phyloP scores from a whole-genome alignment of 1,140 invertebrate species.

The Hormaphis cornu region DNA sequence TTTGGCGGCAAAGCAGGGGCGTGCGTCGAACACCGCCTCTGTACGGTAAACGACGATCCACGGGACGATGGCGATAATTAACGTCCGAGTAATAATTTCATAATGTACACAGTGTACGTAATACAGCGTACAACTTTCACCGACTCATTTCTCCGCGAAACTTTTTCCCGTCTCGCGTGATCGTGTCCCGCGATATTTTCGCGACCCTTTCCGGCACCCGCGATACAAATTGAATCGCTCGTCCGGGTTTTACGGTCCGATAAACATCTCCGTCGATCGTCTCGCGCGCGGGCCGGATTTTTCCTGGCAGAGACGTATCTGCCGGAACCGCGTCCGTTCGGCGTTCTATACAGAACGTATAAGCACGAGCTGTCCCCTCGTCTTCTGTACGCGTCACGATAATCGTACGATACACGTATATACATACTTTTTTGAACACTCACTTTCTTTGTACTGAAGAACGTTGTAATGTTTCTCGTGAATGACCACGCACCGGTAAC shows the following conservation, averaged over 20 bases:
- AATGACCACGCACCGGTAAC: slow-evolving; percentile 54
- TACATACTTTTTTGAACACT: slow-evolving; percentile 41
- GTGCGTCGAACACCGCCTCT: neutral
- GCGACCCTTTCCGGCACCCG: no score
- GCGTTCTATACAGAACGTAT: no score
- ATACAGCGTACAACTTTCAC: neutral
- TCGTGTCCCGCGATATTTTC: no score
- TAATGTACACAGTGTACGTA: no score
- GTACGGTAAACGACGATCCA: neutral
- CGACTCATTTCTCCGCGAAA: neutral
- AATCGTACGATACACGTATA: neutral
- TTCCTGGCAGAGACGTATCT: neutral
- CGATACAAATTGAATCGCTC: slow-evolving; percentile 12
- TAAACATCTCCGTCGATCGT: slow-evolving; percentile 12
- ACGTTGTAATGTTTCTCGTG: slow-evolving; percentile 54
- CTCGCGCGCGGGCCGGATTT: neutral
- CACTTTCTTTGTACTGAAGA: slow-evolving; percentile 59
- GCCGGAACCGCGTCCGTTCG: neutral
- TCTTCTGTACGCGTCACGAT: no score
- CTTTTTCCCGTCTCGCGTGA: no score
- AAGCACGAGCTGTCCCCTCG: no score
- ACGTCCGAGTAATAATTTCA: neutral
- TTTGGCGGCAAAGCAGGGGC: neutral
- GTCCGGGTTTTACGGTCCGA: slow-evolving; percentile 15
- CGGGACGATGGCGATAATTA: neutral